A percentile compares a stretch with the other conserved stretches of the same genome.
These are phyloP conservation scores for Glareola pratincola DNA, from an alignment of 2,113 vertebrate species.

Conservation along the genomic window DNA sequence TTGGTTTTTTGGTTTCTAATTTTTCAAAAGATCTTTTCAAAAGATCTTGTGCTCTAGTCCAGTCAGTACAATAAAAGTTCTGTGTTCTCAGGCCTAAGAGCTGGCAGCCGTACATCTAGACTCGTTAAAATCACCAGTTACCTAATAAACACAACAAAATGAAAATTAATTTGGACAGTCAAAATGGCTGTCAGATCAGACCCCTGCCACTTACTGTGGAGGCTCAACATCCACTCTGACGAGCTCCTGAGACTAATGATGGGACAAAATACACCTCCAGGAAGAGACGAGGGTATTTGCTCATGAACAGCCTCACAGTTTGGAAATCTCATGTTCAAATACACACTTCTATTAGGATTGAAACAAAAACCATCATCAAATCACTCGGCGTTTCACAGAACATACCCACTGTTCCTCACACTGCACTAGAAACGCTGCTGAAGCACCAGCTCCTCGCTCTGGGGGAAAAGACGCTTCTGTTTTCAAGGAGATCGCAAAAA, in stretches of 20 bases:
- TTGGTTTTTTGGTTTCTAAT: not conserved
- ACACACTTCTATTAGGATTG: not conserved
- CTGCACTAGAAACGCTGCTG: not conserved
- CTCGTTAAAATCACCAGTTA: not conserved
- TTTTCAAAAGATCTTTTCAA: not conserved
- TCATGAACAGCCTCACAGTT: not conserved
- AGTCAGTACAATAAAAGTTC: not conserved
- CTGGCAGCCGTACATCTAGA: not conserved
- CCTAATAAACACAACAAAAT: not conserved
- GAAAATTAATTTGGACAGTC: not conserved
- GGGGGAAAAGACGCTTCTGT: no score
- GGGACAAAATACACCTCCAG: not conserved
- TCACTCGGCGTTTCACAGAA: not conserved
- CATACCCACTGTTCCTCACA: rapidly evolving
- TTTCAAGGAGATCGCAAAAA: not conserved
- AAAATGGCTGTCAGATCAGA: not conserved
- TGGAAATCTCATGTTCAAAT: not conserved
- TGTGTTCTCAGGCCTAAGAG: not conserved
- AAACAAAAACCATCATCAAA: not conserved
- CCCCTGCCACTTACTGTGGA: no score
- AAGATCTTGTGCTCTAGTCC: not conserved
- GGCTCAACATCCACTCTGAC: not conserved
- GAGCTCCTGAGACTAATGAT: not conserved
- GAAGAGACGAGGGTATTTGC: not conserved
- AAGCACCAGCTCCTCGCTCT: rapidly evolving